Base-by-base conservation (phyloP, 2,113 vertebrate genomes). In the Rhipidura dahli region DNA sequence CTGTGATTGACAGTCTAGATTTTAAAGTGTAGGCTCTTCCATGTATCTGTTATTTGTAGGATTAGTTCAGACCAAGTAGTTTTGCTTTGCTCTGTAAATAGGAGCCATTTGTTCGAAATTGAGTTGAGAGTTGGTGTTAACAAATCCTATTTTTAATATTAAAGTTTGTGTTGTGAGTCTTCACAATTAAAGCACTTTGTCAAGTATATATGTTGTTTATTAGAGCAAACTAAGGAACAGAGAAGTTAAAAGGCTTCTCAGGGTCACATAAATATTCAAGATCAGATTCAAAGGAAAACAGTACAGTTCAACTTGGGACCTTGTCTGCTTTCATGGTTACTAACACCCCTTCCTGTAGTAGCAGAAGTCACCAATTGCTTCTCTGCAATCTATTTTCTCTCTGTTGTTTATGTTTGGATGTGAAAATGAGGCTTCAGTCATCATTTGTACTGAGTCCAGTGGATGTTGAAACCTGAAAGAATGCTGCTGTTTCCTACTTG, bases 381-480 rank as follows among this genome's bases (percentile, higher is more conserved):
- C 57, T 93, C 7, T 80, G 31, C 69, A 71, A 30, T 90, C 15
- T 63, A 33, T 64, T 88, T 24, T 68, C 31, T 83, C 39, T 66
- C 13, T 0, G 0, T 61, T 69, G 50, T 50, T 88, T 72, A 40
- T 65, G 64, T 87, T 85, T 53, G 37, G 22, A 65, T 0, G 0
- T 82, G 63, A 91, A 93, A 91, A 73, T 70, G 69, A 87, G 60
- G 19, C 82, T 93, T 94, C 59, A 37, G 75, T 80, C 45, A 3
- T 80, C 6, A 1, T 63, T 87, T 85, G 16, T 26, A 65, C 71
- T 22, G 53, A 82, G 31, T 77, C 59, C 57, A 53, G 1, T 0
- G 2, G 44, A 45, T 80, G 45, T 9, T 69, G 76, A 68, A 80
- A 72, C 20, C 18, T 86, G 44, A 76, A 86, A 47, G 37, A 86